A percentile compares a stretch with the other conserved stretches of the same genome.
These are phyloP conservation scores for Malaclemys terrapin DNA, from an alignment of 2,113 vertebrate species.

Conservation along the genomic window DNA sequence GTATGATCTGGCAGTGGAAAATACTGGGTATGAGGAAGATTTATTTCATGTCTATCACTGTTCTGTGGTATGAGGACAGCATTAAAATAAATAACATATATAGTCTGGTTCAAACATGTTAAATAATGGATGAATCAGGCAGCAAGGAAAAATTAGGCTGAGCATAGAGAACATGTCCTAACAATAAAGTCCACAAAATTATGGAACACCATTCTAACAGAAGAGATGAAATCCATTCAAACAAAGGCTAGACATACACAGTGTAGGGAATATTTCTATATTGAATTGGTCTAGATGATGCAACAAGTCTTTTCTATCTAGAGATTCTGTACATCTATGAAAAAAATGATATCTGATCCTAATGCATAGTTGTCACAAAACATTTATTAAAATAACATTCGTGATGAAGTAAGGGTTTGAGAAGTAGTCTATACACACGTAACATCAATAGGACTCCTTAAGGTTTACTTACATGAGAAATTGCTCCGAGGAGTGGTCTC, in stretches of 20 bases:
- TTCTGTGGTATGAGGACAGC: no score
- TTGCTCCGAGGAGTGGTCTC: background rate
- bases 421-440: background rate
- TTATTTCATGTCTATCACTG: background rate
- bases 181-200: no score
- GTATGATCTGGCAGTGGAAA: background rate
- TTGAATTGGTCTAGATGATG: background rate
- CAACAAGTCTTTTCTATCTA: background rate
- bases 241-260: background rate
- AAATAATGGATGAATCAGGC: no score
- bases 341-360: background rate
- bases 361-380: background rate
- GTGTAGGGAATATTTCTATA: background rate
- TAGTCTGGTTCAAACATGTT: no score
- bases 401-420: background rate
- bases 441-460: background rate
- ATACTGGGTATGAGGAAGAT: background rate
- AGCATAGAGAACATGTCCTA: no score
- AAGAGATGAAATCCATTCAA: background rate
- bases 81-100: no score
- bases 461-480: background rate
- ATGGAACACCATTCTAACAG: no score
- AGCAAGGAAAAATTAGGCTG: no score
- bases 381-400: background rate
- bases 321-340: background rate